These are phyloP conservation scores for Syncerus caffer DNA, from an alignment of 2,797 vertebrate genomes.

Conservation along the genomic window DNA sequence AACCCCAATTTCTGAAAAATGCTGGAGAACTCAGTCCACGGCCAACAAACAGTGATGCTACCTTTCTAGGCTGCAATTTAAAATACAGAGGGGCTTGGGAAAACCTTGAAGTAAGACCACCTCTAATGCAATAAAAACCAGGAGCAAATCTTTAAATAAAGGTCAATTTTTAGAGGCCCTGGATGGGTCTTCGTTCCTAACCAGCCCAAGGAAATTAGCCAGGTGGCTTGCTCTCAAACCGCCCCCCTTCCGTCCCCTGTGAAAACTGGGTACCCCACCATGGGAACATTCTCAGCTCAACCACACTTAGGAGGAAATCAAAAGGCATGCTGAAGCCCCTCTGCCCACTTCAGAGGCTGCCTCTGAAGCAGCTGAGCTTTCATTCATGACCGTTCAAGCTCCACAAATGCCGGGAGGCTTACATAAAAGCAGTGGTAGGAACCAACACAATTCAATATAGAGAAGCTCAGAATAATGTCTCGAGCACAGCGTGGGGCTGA, in stretches of 20 bases:
- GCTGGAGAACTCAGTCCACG: slow-evolving; percentile 60
- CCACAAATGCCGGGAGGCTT: slow-evolving; percentile 77
- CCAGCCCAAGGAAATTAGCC: neutral
- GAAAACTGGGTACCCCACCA: neutral
- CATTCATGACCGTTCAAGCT: slow-evolving; percentile 80
- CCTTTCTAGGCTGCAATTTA: slow-evolving; percentile 20
- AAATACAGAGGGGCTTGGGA: neutral
- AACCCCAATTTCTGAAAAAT: slow-evolving; percentile 85
- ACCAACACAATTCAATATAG: slow-evolving; percentile 73
- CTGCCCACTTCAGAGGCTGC: slow-evolving; percentile 64
- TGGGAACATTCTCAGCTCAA: slow-evolving; percentile 43
- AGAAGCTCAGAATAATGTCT: slow-evolving; percentile 73
- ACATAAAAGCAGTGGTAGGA: slow-evolving; percentile 70
- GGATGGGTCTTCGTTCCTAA: neutral
- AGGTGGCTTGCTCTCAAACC: slow-evolving; percentile 22
- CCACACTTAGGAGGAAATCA: slow-evolving; percentile 61
- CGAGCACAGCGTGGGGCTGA: slow-evolving; percentile 65
- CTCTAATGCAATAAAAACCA: neutral
- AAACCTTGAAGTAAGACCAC: neutral
- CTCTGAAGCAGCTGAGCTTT: slow-evolving; percentile 74
- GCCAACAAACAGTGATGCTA: neutral
- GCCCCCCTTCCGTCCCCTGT: neutral
- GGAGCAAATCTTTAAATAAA: neutral
- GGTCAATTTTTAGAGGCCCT: neutral
- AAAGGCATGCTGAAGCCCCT: slow-evolving; percentile 68